Evolutionary conservation across 2,113 vertebrate genomes (phyloP).

Genomic region (Telmatochromis brichardi): DNA sequence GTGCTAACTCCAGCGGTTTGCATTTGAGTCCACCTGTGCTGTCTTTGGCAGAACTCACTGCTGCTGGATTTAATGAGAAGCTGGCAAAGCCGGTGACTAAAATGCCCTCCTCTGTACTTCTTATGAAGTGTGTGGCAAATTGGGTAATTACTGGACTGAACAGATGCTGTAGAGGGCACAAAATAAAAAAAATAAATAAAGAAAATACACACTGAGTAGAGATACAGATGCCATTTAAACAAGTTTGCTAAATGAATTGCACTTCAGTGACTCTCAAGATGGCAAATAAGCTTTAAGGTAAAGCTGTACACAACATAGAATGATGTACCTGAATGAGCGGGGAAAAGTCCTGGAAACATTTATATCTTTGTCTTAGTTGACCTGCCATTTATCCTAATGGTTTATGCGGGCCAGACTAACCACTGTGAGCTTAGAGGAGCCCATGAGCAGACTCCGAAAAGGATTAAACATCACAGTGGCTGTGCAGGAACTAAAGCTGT

Average conservation of each 20-base stretch:
- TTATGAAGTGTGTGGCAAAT: background rate
- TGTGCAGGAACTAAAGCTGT: background rate
- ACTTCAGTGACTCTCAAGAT: background rate
- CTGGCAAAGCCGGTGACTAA: background rate
- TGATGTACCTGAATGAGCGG: background rate
- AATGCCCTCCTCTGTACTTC: background rate
- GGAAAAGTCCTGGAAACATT: background rate
- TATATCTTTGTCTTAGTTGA: background rate
- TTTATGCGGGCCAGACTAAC: background rate
- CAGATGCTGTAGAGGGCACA: background rate
- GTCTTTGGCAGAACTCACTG: constrained; percentile 3
- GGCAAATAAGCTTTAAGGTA: background rate
- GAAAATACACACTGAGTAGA: background rate
- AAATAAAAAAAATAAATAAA: background rate
- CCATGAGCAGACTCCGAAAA: background rate
- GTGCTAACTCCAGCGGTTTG: background rate
- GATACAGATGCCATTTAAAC: background rate
- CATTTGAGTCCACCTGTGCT: constrained; percentile 47
- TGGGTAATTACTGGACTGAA: background rate
- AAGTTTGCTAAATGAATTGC: background rate
- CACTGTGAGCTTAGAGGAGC: background rate
- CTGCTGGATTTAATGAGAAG: constrained; percentile 27
- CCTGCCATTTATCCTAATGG: background rate
- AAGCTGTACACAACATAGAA: background rate
- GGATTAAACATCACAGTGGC: constrained; percentile 27